A percentile compares a stretch with the other conserved stretches of the same genome.
Evolutionary conservation across 2,888 invertebrate species (phyloP).

Genomic region (Lasioglossum morio): DNA sequence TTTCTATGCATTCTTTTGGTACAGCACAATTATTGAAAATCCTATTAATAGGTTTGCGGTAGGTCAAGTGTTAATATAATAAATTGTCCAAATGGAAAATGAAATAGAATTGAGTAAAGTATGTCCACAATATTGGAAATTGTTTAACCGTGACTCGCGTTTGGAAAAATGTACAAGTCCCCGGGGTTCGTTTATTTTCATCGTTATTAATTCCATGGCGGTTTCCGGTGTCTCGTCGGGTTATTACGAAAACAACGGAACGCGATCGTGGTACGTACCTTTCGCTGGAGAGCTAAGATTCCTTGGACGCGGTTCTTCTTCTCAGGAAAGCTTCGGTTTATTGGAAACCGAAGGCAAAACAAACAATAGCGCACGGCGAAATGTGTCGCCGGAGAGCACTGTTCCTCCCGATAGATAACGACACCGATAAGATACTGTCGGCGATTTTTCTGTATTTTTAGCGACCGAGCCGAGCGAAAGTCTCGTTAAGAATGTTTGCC

Average conservation of each 20-base stretch:
- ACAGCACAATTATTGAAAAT: too few species aligned
- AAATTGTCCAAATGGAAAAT: background rate
- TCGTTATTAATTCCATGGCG: background rate
- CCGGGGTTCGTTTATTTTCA: background rate
- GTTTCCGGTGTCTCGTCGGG: background rate
- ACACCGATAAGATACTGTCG: conserved; percentile 30
- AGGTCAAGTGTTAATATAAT: too few species aligned
- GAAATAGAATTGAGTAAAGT: background rate
- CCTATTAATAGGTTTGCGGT: too few species aligned
- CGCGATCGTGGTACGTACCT: conserved; percentile 1
- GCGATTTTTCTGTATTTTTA: conserved; percentile 29
- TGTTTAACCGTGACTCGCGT: background rate
- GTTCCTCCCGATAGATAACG: conserved; percentile 45
- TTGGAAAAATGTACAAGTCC: background rate
- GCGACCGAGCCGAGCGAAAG: background rate
- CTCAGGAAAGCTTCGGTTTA: conserved; percentile 58
- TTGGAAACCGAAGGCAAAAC: conserved; percentile 55
- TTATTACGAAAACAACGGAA: conserved; percentile 30
- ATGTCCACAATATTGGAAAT: background rate
- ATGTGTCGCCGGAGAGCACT: conserved; percentile 27
- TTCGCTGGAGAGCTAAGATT: background rate
- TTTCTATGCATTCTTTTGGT: too few species aligned
- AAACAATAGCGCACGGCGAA: conserved; percentile 48
- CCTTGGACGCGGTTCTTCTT: conserved; percentile 25
- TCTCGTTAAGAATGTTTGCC: conserved; percentile 10